Evolutionary conservation across 2,113 vertebrate species (phyloP), one percentile per base, ranked within the genome.

Genomic region (Pelobates fuscus): DNA sequence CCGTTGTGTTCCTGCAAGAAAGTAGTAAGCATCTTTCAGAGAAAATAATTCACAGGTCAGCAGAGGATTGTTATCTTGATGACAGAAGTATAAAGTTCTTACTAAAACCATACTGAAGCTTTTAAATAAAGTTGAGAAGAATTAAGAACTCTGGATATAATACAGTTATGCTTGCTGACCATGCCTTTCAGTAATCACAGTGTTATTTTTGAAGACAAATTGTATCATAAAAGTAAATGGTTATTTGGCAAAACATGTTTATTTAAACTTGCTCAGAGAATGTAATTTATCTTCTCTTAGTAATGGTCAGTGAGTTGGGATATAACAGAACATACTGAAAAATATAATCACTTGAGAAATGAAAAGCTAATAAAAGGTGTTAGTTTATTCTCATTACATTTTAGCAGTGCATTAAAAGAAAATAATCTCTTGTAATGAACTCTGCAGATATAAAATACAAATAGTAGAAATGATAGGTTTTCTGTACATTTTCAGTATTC

Each of bases 21-120:
- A 61, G 59, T 25, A 61, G 59, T 4, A 30, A 29, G 26, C 27
- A 30, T 61, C 14, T 25, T 61, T 27, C 27, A 37, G 20, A 29
- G 58, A 29, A 63, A 63, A 21, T 26, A 32, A 37, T 32, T 63
- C 60, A 63, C 27, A 63, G 60, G 60, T 63, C 60, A 63, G 60
- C 60, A 32, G 29, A 63, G 27, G 29, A 27, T 32, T 63, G 60
- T 37, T 63, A 63, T 63, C 60, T 37, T 63, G 29, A 63, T 37
- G 20, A 29, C 37, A 63, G 29, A 37, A 63, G 27, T 29, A 21
- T 63, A 29, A 26, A 63, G 29, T 37, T 37, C 27, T 37, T 37
- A 63, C 37, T 63, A 21, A 63, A 37, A 63, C 37, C n/a, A 29
- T 20, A 63, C 60, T 63, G 60, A n/a, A 63, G 27, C 60, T 63